Conservation (phyloP, 1,140 invertebrate genomes). For the Nasonia longicornis region DNA sequence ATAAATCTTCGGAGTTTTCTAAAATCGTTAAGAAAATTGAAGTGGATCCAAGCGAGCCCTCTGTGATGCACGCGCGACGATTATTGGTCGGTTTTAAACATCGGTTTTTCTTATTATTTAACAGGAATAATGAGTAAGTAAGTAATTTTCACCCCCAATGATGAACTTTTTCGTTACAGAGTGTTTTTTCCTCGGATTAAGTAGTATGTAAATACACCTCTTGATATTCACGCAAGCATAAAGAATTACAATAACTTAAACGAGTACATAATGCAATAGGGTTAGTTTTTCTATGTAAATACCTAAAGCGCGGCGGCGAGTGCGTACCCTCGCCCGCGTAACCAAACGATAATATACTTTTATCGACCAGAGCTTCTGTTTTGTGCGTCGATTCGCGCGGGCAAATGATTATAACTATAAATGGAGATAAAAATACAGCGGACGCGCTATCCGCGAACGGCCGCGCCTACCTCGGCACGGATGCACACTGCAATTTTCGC, state of each 20-base stretch:
- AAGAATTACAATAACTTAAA: slow-evolving; percentile 68
- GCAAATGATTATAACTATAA: slow-evolving; percentile 21
- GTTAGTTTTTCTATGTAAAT: slow-evolving; percentile 71
- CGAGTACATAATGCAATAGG: slow-evolving; percentile 68
- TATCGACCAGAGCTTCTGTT: slow-evolving; percentile 67
- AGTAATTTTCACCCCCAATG: slow-evolving; percentile 46
- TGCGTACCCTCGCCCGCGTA: slow-evolving; percentile 68
- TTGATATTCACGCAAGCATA: slow-evolving; percentile 67
- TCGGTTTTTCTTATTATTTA: slow-evolving; percentile 46
- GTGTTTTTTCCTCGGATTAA: slow-evolving; percentile 68
- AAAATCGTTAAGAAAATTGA: background rate
- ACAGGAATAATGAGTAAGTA: slow-evolving; percentile 42
- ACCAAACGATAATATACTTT: slow-evolving; percentile 68
- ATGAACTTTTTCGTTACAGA: slow-evolving; percentile 66
- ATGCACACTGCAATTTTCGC: slow-evolving; percentile 1
- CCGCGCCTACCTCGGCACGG: background rate
- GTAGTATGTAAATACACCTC: slow-evolving; percentile 69
- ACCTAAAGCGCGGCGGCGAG: slow-evolving; percentile 68
- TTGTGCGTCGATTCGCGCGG: slow-evolving; percentile 58
- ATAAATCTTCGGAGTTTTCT: slow-evolving; percentile 30
- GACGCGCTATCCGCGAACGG: slow-evolving; percentile 39
- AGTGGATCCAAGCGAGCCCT: slow-evolving; percentile 49
- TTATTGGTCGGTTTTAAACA: slow-evolving; percentile 59
- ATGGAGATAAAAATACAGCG: background rate
- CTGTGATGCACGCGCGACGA: slow-evolving; percentile 56